A percentile compares a stretch with the other conserved stretches of the same genome.
phyloP scores from a whole-genome alignment of 2,888 invertebrate genomes.

The Stratiomys singularior region DNA sequence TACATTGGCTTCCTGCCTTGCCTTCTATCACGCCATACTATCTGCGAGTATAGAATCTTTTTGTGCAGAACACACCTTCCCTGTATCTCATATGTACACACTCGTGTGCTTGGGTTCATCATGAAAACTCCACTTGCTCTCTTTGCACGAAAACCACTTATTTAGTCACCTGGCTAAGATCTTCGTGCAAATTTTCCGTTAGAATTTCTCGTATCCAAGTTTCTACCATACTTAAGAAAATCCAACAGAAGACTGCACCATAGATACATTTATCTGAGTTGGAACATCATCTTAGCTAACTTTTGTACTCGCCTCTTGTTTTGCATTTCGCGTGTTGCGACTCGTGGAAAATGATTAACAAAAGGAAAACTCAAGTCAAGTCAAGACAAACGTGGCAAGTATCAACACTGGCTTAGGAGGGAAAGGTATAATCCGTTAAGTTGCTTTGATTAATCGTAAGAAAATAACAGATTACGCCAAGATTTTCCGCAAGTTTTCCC shows the following conservation, averaged over 20 bases:
- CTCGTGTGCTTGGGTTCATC: no score
- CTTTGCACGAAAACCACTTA: neutral
- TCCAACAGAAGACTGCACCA: neutral
- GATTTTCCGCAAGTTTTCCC: slow-evolving; percentile 31
- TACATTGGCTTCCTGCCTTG: no score
- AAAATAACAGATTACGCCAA: slow-evolving; percentile 15
- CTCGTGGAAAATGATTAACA: slow-evolving; percentile 5
- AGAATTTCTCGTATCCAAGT: slow-evolving; percentile 28
- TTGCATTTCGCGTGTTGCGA: slow-evolving; percentile 22
- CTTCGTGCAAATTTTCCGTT: slow-evolving; percentile 25
- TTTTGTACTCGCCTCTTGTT: neutral
- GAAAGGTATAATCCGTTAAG: slow-evolving; percentile 27
- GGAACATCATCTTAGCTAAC: slow-evolving; percentile 10
- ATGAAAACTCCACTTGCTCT: no score
- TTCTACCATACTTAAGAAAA: no score
- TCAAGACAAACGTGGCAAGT: neutral
- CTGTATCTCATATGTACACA: neutral
- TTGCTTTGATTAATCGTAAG: slow-evolving; percentile 31
- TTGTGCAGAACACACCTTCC: no score
- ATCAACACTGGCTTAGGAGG: neutral
- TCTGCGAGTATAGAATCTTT: no score
- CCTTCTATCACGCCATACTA: no score
- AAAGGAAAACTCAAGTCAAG: neutral
- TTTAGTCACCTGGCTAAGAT: slow-evolving; percentile 9
- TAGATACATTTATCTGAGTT: slow-evolving; percentile 6